phyloP scores from a whole-genome alignment of 2,888 invertebrate species.

The Eupithecia abbreviata region DNA sequence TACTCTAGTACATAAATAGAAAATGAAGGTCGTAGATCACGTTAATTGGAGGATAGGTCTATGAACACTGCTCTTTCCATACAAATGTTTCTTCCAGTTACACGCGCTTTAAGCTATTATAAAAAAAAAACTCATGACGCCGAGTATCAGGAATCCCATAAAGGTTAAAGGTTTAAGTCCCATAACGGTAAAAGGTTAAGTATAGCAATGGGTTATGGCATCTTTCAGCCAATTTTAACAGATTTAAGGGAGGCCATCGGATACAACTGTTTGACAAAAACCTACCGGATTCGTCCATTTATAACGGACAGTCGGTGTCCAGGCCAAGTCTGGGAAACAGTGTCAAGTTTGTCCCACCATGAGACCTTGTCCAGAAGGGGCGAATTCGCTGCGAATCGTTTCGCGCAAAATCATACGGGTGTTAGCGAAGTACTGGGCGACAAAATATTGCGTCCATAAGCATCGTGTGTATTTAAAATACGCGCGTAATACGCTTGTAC shows the following conservation, averaged over 20 bases:
- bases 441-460: no score
- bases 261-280: not conserved
- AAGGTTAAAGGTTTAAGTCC: not conserved
- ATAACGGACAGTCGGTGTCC: not conserved
- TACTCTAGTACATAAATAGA: slow-evolving; percentile 76
- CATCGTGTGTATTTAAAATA: no score
- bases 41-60: slow-evolving; percentile 64
- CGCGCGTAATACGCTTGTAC: no score
- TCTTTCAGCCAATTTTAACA: not conserved
- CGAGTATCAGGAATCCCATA: not conserved
- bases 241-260: no score
- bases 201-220: not conserved
- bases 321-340: not conserved
- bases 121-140: not conserved
- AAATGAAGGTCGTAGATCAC: slow-evolving; percentile 76
- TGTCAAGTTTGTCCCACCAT: not conserved
- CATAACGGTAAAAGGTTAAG: not conserved
- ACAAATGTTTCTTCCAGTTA: not conserved
- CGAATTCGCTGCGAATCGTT: no score
- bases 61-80: not conserved
- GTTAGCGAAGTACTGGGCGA: no score
- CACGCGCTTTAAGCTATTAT: not conserved
- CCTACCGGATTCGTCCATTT: not conserved
- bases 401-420: no score
- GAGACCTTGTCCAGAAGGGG: no score